These are phyloP conservation scores for Rhabdornis inornatus DNA, from an alignment of 2,113 vertebrate species.

Conservation along the genomic window DNA sequence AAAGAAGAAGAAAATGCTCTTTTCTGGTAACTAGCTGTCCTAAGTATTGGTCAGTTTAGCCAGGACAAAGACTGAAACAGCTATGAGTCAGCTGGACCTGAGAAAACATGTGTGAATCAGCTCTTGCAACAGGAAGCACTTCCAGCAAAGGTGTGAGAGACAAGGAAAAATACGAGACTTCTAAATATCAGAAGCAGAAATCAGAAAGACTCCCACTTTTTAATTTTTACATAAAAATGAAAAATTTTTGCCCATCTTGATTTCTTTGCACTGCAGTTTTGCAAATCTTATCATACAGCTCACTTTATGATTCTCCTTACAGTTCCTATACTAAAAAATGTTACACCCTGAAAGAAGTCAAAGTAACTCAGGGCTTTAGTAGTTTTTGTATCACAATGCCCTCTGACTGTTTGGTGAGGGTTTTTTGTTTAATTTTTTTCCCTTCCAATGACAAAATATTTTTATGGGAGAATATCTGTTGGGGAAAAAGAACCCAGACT, in stretches of 20 bases:
- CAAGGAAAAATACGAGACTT: neutral
- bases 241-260: neutral
- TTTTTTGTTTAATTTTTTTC: neutral
- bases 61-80: neutral
- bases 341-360: neutral
- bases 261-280: neutral
- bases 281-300: neutral
- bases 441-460: neutral
- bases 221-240: neutral
- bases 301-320: neutral
- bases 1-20: neutral
- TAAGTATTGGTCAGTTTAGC: neutral
- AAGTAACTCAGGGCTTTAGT: neutral
- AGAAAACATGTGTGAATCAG: neutral
- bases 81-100: neutral
- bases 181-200: neutral
- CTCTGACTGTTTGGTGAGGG: neutral
- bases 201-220: neutral
- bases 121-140: neutral
- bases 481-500: rapidly evolving
- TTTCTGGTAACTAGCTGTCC: neutral
- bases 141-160: neutral
- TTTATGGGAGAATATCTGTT: neutral
- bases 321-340: neutral
- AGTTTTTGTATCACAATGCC: neutral